Conservation (phyloP, 2,113 vertebrate species). For the Daubentonia madagascariensis region DNA sequence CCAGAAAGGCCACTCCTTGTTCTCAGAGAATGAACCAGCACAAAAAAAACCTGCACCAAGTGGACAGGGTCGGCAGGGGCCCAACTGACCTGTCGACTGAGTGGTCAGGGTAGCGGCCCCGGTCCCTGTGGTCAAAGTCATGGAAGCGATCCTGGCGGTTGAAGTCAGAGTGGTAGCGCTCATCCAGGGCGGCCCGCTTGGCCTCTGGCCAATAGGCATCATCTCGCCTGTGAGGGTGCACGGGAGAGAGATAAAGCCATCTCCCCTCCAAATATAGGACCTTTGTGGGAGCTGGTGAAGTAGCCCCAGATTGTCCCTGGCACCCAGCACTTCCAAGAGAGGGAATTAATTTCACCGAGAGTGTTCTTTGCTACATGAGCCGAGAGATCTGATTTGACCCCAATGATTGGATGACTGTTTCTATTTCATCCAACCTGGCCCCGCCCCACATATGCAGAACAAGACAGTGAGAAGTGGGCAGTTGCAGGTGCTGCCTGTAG, state of each 20-base stretch:
- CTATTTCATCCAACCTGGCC: neutral
- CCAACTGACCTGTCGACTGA: conserved; percentile 87
- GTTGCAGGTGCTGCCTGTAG: accelerated
- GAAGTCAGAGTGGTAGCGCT: conserved; percentile 94
- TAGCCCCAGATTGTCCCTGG: too few species aligned
- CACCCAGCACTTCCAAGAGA: neutral
- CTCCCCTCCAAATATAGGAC: neutral
- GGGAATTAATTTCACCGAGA: neutral
- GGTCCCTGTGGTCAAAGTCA: conserved; percentile 94
- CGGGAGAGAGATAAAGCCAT: neutral
- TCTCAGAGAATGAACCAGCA: neutral
- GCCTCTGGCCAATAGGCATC: conserved; percentile 92
- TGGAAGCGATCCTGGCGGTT: conserved; percentile 94
- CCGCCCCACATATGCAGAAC: accelerated
- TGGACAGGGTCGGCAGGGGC: neutral
- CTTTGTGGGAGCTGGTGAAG: neutral
- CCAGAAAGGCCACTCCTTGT: neutral
- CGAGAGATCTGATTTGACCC: neutral
- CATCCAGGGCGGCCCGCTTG: conserved; percentile 93
- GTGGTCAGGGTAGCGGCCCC: conserved; percentile 92
- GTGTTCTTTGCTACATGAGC: neutral
- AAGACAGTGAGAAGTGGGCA: neutral
- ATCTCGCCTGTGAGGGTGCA: conserved; percentile 86
- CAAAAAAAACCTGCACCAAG: neutral
- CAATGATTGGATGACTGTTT: neutral